A percentile compares a stretch with the other conserved stretches of the same genome.
Conservation (phyloP, 2,797 vertebrate species). For the Heterohyrax brucei region DNA sequence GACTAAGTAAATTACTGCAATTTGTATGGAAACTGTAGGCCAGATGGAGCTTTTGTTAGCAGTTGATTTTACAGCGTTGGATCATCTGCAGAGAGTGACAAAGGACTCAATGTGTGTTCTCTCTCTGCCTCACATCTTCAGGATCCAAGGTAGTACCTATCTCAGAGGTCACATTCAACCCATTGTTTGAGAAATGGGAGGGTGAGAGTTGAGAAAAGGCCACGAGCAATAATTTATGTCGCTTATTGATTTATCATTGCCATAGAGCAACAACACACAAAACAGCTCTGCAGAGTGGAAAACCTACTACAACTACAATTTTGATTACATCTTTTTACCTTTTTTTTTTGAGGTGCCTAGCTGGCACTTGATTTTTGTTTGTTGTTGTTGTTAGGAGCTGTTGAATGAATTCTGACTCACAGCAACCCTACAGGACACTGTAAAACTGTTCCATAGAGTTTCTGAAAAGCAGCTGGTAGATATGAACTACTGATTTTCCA, state of each 20-base stretch:
- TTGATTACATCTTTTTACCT: not conserved
- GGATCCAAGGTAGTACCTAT: not conserved
- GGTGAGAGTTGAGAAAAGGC: not conserved
- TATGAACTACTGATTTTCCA: too few relatives aligned
- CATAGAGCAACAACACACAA: not conserved
- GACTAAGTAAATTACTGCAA: conserved; percentile 9
- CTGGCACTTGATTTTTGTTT: not conserved
- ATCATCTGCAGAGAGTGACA: not conserved
- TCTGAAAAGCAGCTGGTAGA: too few relatives aligned
- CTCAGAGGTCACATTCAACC: not conserved
- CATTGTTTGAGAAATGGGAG: not conserved
- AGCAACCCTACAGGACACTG: too few relatives aligned
- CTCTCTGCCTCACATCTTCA: not conserved
- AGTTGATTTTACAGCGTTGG: not conserved
- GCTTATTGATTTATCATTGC: not conserved
- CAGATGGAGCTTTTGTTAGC: not conserved
- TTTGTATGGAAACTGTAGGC: conserved; percentile 14
- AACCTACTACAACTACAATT: not conserved
- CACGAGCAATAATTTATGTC: not conserved
- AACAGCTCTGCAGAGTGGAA: not conserved
- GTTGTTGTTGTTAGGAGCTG: too few relatives aligned
- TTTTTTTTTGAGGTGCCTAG: not conserved
- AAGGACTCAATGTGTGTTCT: not conserved
- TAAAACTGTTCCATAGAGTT: too few relatives aligned
- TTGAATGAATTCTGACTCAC: too few relatives aligned